Evolutionary conservation across 2,113 vertebrate species (phyloP), one percentile per base, ranked within the genome.

Genomic region (Rhineura floridana): DNA sequence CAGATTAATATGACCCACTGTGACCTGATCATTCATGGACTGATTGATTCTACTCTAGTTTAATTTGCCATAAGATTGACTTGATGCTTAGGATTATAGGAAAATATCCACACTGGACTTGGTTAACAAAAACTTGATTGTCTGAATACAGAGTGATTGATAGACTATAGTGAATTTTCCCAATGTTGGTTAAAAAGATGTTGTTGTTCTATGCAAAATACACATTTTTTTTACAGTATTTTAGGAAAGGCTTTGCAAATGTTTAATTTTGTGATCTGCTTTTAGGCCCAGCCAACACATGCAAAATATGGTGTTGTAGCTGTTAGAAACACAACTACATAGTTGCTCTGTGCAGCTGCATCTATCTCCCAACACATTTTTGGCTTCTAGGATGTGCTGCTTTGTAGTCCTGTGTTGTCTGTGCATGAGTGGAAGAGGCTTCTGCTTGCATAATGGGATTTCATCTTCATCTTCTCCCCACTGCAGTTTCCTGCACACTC

Each of bases 1-100:
- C 91, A 95, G 95, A 95, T 91, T 94, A 87, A 91, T 92, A 90
- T 92, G 90, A 72, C 91, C 96, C 92, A 93, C 95, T 96, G 96
- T 97, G 97, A 97, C 96, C 96, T 97, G 96, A 96, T 98, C 97
- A 95, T 97, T 97, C 97, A 97, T 97, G 96, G 95, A 98, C 96
- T 97, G 97, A 93, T 96, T 97, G 95, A 97, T 97, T 96, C 94
- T 96, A 96, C 97, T 98, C 95, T 97, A 94, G 96, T 97, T 98
- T 97, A 98, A 97, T 98, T 97, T 97, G 95, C 93, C 97, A 96
- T 97, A 93, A 98, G 96, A 97, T 97, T 97, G 97, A 97, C 97
- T 98, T 97, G 94, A 95, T 95, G 94, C 95, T 97, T 93, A 86
- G 93, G 97, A 96, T 96, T 96, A 89, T 95, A 95, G 94, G 95